A percentile compares a stretch with the other conserved stretches of the same genome.
Conservation (phyloP, 2,888 invertebrate genomes). For the Thalpophila matura region DNA sequence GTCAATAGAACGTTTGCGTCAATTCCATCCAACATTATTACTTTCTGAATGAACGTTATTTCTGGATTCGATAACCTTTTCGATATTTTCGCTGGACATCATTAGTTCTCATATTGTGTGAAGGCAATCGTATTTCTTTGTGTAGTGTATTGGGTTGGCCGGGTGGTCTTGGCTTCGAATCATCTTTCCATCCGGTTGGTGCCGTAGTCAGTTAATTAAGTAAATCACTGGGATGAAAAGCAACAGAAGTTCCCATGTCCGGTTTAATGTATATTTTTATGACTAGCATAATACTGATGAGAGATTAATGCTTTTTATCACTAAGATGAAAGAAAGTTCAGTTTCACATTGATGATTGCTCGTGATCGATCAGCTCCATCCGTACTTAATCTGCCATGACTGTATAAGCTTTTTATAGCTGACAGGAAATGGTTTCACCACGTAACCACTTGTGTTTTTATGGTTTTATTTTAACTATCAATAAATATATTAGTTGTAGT, state of each 20-base stretch:
- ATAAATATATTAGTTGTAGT: slow-evolving; percentile 46
- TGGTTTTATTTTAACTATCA: slow-evolving; percentile 50
- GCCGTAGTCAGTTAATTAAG: neutral
- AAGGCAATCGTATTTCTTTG: slow-evolving; percentile 5
- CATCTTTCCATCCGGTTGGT: neutral
- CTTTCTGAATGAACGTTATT: slow-evolving; percentile 17
- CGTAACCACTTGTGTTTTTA: slow-evolving; percentile 46
- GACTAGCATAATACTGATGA: neutral
- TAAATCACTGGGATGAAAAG: neutral
- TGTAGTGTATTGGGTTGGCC: slow-evolving; percentile 2
- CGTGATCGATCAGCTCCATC: slow-evolving; percentile 25
- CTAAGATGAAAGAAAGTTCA: slow-evolving; percentile 40
- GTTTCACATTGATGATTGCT: slow-evolving; percentile 50
- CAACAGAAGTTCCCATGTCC: neutral
- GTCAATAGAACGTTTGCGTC: slow-evolving; percentile 35
- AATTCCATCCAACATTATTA: slow-evolving; percentile 22
- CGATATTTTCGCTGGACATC: slow-evolving; percentile 14
- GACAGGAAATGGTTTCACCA: slow-evolving; percentile 51
- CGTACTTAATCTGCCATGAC: slow-evolving; percentile 53
- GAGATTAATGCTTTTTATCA: slow-evolving; percentile 19
- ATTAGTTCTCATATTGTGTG: slow-evolving; percentile 25
- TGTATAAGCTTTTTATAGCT: slow-evolving; percentile 47
- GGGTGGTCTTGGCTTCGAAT: neutral
- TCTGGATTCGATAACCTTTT: slow-evolving; percentile 46
- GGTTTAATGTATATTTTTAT: neutral